These are phyloP conservation scores for Mayetiola destructor DNA, from an alignment of 2,888 invertebrate genomes.

Conservation along the genomic window DNA sequence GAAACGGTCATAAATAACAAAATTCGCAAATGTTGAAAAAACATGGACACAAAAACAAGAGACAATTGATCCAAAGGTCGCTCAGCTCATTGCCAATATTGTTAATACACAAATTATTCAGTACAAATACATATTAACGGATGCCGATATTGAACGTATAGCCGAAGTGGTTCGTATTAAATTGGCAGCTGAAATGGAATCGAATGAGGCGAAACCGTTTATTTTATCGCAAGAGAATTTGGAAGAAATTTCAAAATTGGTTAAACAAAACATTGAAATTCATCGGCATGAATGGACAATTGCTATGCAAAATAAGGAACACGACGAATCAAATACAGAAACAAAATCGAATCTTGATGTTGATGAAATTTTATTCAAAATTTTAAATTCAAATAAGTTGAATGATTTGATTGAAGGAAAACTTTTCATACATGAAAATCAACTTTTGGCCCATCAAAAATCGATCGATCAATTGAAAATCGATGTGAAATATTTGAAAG, in stretches of 20 bases:
- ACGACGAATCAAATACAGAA: neutral
- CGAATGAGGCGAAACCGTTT: constrained; percentile 20
- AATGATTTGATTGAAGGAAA: constrained; percentile 24
- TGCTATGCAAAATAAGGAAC: constrained; percentile 18
- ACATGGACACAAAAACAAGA: neutral
- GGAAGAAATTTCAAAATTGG: constrained; percentile 28
- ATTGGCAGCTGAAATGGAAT: constrained; percentile 20
- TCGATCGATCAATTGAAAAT: constrained; percentile 40
- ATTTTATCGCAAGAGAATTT: constrained; percentile 30
- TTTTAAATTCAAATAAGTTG: constrained; percentile 29
- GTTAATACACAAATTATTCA: constrained; percentile 26
- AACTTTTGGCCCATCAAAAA: constrained; percentile 34
- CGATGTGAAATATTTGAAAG: constrained; percentile 42
- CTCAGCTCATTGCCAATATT: constrained; percentile 22
- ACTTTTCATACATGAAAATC: constrained; percentile 27
- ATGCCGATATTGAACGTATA: constrained; percentile 27
- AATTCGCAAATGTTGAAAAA: neutral
- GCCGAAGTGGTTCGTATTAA: constrained; percentile 24
- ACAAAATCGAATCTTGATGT: constrained; percentile 25
- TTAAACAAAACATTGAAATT: constrained; percentile 26
- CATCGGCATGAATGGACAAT: constrained; percentile 18
- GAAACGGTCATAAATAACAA: constrained; percentile 28
- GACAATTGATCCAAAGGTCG: neutral
- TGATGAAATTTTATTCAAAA: constrained; percentile 29
- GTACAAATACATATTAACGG: constrained; percentile 22